Evolutionary conservation across 2,113 vertebrate genomes (phyloP), one percentile per base, ranked within the genome.

Genomic region (Sterrhoptilus dennistouni): DNA sequence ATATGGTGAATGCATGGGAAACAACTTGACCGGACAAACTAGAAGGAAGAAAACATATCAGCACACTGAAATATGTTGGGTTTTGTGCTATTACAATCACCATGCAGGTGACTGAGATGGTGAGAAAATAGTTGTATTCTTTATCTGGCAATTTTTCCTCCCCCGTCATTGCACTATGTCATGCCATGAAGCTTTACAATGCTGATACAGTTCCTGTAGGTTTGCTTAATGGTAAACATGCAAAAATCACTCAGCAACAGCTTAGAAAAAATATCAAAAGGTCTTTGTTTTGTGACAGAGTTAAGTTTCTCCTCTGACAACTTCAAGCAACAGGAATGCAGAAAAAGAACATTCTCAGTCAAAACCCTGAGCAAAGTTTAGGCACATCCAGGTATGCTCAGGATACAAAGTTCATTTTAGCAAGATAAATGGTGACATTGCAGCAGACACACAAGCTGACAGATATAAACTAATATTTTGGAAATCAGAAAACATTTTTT

Each of bases 221-320:
- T 60, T 93, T 90, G 45, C 68, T 92, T 83, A 59, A 74, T 49
- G 35, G 53, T 93, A 94, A 84, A 63, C 72, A 95, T 50, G 68
- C 36, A 91, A 88, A 87, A 68, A 77, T 98, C 89, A 95, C 86
- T 95, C 84, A 80, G 84, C 91, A 70, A 19, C 22, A 69, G 89
- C 49, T 95, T 57, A 95, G 81, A 60, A 84, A 96, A 95, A 94
- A 92, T 78, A 95, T 91, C 91, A 96, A 96, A 95, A 95, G 91
- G 82, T 61, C 89, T 97, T 95, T 97, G 92, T 96, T 96, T 87
- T 54, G 63, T 60, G 69, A 60, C 66, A 92, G 89, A 93, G 87
- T 94, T 94, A 95, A 96, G 57, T 90, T 97, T 96, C 87, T 90
- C 25, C 60, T 96, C 93, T 96, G 97, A 98, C 93, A 97, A 91